A percentile compares a stretch with the other conserved stretches of the same genome.
Evolutionary conservation across 2,113 vertebrate genomes (phyloP).

Genomic region (Macquaria australasica): DNA sequence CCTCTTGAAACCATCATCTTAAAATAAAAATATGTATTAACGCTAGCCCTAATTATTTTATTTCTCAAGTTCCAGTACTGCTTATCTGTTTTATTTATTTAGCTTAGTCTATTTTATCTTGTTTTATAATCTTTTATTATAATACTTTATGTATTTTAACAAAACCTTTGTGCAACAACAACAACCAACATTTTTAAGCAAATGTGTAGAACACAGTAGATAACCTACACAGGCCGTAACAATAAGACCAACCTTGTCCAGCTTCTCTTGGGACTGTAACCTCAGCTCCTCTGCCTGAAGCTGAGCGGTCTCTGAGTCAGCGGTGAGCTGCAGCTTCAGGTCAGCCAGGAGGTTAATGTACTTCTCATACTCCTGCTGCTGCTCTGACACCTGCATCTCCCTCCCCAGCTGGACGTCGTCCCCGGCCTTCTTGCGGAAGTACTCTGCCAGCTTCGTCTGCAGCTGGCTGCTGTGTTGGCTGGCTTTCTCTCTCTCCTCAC

Average conservation of each 20-base stretch:
- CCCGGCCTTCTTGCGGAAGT: slow-evolving; percentile 73
- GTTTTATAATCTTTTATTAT: not conserved
- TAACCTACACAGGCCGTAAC: not conserved
- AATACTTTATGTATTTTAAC: not conserved
- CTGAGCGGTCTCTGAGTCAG: slow-evolving; percentile 57
- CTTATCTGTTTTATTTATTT: not conserved
- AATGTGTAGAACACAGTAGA: not conserved
- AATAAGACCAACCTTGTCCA: slow-evolving; percentile 57
- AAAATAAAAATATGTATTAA: too few relatives aligned
- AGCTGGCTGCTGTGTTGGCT: slow-evolving; percentile 72
- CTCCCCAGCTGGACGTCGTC: slow-evolving; percentile 48
- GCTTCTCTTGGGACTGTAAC: slow-evolving; percentile 62
- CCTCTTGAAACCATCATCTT: too few relatives aligned
- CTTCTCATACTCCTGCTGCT: slow-evolving; percentile 76
- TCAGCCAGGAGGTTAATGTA: slow-evolving; percentile 74
- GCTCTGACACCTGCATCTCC: slow-evolving; percentile 44
- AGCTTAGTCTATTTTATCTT: not conserved
- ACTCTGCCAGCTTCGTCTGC: slow-evolving; percentile 80
- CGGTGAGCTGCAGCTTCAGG: slow-evolving; percentile 59
- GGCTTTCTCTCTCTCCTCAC: slow-evolving; percentile 69
- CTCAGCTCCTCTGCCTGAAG: slow-evolving; percentile 69
- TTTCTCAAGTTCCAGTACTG: not conserved
- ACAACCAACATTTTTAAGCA: not conserved
- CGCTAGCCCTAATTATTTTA: not conserved
- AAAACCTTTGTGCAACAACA: not conserved